Percentiles rank a stretch among this genome's conserved stretches.
phyloP scores from a whole-genome alignment of 2,888 invertebrate species.

The Polyommatus icarus region DNA sequence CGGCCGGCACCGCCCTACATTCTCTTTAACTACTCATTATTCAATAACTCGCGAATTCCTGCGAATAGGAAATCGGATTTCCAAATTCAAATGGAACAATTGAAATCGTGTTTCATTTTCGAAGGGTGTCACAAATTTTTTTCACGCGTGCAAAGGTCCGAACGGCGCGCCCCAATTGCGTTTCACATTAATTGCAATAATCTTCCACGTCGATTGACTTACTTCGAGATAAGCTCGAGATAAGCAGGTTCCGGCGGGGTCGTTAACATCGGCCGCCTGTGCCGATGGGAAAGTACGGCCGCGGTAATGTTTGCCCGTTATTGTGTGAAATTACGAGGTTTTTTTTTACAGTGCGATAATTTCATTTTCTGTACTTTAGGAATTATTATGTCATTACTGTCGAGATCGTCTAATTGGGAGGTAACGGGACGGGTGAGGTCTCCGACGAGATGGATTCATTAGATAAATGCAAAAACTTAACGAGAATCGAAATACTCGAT shows the following conservation, averaged over 20 bases:
- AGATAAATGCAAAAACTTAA: conserved; percentile 16
- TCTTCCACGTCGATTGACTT: conserved; percentile 45
- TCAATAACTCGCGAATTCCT: conserved; percentile 23
- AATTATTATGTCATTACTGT: conserved; percentile 15
- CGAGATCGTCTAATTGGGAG: not conserved
- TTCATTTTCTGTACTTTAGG: conserved; percentile 20
- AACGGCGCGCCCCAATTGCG: not conserved
- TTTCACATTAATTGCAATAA: conserved; percentile 15
- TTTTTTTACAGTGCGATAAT: conserved; percentile 34
- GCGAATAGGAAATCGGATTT: not conserved
- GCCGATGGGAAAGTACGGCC: conserved; percentile 37
- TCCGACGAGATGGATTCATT: not conserved
- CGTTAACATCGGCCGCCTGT: conserved; percentile 47
- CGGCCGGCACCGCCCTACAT: conserved; percentile 59
- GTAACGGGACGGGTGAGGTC: not conserved
- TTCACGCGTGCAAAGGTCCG: not conserved
- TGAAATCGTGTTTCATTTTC: not conserved
- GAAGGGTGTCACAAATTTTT: not conserved
- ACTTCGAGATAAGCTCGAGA: conserved; percentile 50
- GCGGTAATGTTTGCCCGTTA: conserved; percentile 39
- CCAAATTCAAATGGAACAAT: not conserved
- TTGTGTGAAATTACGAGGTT: conserved; percentile 23
- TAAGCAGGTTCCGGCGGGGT: conserved; percentile 53
- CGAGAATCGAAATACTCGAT: not conserved
- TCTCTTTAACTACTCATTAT: conserved; percentile 52